Evolutionary conservation across 2,797 vertebrate genomes (phyloP).

Genomic region (Crypturellus tataupa): DNA sequence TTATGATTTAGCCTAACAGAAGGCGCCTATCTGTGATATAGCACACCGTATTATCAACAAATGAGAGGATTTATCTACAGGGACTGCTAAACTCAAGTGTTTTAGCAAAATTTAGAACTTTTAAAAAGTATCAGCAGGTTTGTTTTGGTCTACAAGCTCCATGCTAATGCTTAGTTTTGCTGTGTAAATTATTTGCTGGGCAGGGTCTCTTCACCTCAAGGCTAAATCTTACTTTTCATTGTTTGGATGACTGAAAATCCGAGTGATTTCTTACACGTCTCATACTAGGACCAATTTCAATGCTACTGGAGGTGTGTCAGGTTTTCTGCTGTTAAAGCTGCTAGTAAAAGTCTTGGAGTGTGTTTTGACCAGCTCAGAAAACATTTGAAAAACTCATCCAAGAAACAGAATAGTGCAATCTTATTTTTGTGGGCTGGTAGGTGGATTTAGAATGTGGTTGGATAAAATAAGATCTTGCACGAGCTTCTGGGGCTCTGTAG

Average conservation of each 20-base stretch:
- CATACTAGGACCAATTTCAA: background rate
- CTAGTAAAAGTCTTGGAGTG: slow-evolving; percentile 22
- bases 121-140: background rate
- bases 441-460: slow-evolving; percentile 48
- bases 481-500: slow-evolving; percentile 34
- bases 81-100: background rate
- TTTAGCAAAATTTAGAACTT: background rate
- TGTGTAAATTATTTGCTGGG: background rate
- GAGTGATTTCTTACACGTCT: background rate
- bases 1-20: background rate
- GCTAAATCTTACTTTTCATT: background rate
- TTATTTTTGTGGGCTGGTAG: slow-evolving; percentile 54
- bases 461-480: slow-evolving; percentile 35
- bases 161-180: background rate
- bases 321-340: slow-evolving; percentile 13
- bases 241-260: background rate
- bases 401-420: slow-evolving; percentile 55
- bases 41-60: background rate
- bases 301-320: slow-evolving; percentile 1
- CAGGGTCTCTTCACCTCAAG: background rate
- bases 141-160: background rate
- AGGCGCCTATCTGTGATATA: background rate
- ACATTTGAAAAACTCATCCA: slow-evolving; percentile 38
- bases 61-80: background rate
- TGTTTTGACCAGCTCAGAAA: slow-evolving; percentile 43